Percentiles rank a stretch among this genome's conserved stretches.
These are phyloP conservation scores for Poeciliopsis turrubarensis DNA, from an alignment of 2,113 vertebrate species.

Conservation along the genomic window DNA sequence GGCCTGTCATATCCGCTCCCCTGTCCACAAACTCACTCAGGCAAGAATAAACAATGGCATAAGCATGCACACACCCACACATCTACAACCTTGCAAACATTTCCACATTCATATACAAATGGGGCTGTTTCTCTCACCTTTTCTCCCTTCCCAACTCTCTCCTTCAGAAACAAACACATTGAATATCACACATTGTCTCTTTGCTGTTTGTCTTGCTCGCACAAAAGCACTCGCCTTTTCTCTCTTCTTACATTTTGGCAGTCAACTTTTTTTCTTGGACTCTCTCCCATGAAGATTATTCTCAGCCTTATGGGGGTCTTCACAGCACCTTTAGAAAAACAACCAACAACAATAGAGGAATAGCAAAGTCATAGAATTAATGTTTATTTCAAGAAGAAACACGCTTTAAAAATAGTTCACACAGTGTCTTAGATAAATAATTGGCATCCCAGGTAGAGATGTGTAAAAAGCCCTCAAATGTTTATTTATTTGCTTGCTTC, in stretches of 20 bases:
- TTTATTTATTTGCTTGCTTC: neutral
- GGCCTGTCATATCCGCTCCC: slow-evolving; percentile 65
- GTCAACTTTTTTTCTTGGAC: slow-evolving; percentile 2
- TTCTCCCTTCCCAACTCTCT: slow-evolving; percentile 2
- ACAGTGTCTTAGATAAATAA: neutral
- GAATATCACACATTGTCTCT: slow-evolving; percentile 30
- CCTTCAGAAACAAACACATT: slow-evolving; percentile 36
- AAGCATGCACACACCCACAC: neutral
- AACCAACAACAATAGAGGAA: neutral
- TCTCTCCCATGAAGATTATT: neutral
- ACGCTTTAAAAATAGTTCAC: neutral
- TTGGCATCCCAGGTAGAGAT: neutral
- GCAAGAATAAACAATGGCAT: slow-evolving; percentile 51
- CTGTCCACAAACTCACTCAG: slow-evolving; percentile 52
- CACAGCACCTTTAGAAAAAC: neutral
- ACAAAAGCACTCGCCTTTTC: slow-evolving; percentile 6
- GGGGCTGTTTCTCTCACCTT: slow-evolving; percentile 45
- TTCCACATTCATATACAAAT: slow-evolving; percentile 27
- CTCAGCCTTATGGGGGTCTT: slow-evolving; percentile 18
- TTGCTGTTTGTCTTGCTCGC: neutral
- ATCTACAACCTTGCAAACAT: neutral
- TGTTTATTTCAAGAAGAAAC: neutral
- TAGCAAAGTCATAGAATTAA: neutral
- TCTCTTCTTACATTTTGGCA: slow-evolving; percentile 15
- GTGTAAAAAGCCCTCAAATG: neutral